Evolutionary conservation across 1,140 invertebrate species (phyloP).

Genomic region (Paraescarpia echinospica): DNA sequence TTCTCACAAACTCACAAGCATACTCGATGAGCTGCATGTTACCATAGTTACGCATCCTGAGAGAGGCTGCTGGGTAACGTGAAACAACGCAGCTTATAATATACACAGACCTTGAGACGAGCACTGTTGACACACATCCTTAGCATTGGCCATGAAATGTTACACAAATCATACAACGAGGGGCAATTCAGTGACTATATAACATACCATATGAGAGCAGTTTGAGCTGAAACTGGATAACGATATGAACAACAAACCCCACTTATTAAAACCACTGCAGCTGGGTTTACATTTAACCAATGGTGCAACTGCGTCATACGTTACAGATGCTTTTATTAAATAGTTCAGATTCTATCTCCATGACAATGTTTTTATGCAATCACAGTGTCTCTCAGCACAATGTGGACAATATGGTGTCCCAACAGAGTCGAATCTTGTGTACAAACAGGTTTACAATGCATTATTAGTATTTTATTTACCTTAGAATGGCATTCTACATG

Average conservation of each 20-base stretch:
- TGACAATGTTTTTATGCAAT: not conserved
- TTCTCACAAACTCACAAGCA: not conserved
- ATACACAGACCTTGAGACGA: not conserved
- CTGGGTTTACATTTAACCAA: not conserved
- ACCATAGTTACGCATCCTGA: not conserved
- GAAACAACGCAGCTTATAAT: not conserved
- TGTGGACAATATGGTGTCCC: not conserved
- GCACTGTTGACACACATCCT: not conserved
- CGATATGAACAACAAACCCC: not conserved
- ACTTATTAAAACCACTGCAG: not conserved
- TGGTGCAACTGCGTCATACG: not conserved
- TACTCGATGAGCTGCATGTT: not conserved
- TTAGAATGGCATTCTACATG: not conserved
- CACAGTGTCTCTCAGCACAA: not conserved
- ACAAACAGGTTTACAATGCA: not conserved
- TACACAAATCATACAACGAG: not conserved
- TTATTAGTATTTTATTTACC: not conserved
- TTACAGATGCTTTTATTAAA: not conserved
- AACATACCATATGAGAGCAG: not conserved
- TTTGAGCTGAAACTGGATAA: not conserved
- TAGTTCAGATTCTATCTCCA: not conserved
- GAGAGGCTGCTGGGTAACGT: not conserved
- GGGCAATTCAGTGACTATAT: not conserved
- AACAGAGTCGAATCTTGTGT: not conserved
- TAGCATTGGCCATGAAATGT: not conserved